Percentiles rank a stretch among this genome's conserved stretches.
phyloP scores from a whole-genome alignment of 2,888 invertebrate genomes.

The Trissoscelio sp. region DNA sequence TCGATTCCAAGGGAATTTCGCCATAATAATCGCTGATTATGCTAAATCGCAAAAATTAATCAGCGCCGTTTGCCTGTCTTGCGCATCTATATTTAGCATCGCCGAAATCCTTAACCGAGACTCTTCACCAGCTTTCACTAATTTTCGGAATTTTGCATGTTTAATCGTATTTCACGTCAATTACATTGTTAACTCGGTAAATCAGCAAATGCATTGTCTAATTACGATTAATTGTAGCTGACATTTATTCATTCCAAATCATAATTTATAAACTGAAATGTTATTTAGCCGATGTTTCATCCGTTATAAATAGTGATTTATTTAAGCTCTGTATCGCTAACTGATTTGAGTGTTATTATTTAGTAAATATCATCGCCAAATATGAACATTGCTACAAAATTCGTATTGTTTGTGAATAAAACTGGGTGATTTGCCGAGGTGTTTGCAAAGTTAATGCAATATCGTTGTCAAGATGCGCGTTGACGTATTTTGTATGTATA shows the following conservation, averaged over 20 bases:
- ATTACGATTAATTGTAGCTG: conserved; percentile 7
- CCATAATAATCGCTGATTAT: conserved; percentile 45
- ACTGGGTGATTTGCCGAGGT: not conserved
- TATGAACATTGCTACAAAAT: too few species aligned
- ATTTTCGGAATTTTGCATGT: conserved; percentile 1
- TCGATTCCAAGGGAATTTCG: conserved; percentile 58
- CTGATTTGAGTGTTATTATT: too few species aligned
- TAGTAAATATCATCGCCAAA: too few species aligned
- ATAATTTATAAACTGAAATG: conserved; percentile 25
- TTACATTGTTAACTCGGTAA: conserved; percentile 3
- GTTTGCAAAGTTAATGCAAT: conserved; percentile 49
- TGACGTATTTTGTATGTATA: conserved; percentile 29
- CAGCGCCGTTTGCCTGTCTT: conserved; percentile 4
- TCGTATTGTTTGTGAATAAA: not conserved
- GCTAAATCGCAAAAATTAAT: conserved; percentile 41
- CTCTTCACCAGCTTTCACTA: not conserved
- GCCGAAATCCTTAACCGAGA: not conserved
- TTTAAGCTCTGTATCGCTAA: not conserved
- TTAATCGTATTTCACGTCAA: conserved; percentile 6
- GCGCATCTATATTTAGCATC: not conserved
- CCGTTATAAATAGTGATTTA: not conserved
- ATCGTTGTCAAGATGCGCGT: conserved; percentile 26
- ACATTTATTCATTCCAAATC: conserved; percentile 5
- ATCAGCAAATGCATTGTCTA: conserved; percentile 3
- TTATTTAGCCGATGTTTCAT: too few species aligned